These are phyloP conservation scores for Neodontobutis hainanensis DNA, from an alignment of 2,113 vertebrate genomes.

Conservation along the genomic window DNA sequence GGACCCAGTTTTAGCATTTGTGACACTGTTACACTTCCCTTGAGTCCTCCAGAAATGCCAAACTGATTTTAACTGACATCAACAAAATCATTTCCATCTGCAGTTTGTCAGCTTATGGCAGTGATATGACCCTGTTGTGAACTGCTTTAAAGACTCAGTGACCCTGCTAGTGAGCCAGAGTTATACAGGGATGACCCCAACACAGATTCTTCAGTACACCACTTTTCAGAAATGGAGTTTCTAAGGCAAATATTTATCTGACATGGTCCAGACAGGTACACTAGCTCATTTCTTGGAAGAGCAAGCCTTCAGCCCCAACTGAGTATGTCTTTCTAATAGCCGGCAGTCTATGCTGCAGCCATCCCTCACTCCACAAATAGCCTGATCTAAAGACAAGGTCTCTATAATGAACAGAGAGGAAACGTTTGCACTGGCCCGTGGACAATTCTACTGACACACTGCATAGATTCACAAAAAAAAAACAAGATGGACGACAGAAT, in stretches of 20 bases:
- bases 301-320: constrained; percentile 56
- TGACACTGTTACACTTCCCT: neutral
- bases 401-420: constrained; percentile 68
- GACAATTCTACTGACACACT: constrained; percentile 66
- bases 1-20: too few relatives aligned
- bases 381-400: constrained; percentile 68
- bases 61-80: neutral
- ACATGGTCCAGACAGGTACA: constrained; percentile 74
- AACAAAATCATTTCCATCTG: too few relatives aligned
- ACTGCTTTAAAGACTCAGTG: constrained; percentile 50
- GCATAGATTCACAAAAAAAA: constrained; percentile 42
- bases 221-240: constrained; percentile 67
- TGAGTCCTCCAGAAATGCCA: neutral
- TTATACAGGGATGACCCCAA: constrained; percentile 59
- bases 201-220: constrained; percentile 56
- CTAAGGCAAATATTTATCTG: constrained; percentile 78
- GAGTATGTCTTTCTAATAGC: constrained; percentile 66
- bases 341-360: constrained; percentile 59
- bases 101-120: neutral
- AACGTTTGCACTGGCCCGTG: constrained; percentile 70
- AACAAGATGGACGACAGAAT: constrained; percentile 44
- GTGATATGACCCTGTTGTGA: constrained; percentile 57
- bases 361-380: constrained; percentile 72
- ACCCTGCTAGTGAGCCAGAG: constrained; percentile 31
- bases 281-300: constrained; percentile 69